phyloP scores from a whole-genome alignment of 2,888 invertebrate genomes.

The Drosophila melanosoma region DNA sequence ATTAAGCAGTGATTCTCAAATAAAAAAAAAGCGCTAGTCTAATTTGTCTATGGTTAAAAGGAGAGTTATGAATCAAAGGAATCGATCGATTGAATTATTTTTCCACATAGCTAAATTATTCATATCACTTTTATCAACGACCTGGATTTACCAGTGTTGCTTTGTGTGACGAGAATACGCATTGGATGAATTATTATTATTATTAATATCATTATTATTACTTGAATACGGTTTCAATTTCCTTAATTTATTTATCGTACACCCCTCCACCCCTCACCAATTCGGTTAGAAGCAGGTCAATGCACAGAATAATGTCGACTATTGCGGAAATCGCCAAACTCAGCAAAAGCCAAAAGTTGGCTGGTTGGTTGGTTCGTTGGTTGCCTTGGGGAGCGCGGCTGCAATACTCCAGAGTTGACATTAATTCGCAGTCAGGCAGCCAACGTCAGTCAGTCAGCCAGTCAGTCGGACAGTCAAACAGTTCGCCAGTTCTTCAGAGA shows the following conservation, averaged over 20 bases:
- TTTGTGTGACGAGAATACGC: slow-evolving; percentile 30
- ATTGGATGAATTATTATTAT: slow-evolving; percentile 61
- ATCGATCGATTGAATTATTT: slow-evolving; percentile 14
- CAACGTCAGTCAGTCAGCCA: slow-evolving; percentile 37
- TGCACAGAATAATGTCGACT: slow-evolving; percentile 24
- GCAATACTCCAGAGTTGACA: slow-evolving; percentile 43
- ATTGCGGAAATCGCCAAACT: slow-evolving; percentile 44
- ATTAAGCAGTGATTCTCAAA: slow-evolving; percentile 18
- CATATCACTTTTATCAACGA: slow-evolving; percentile 52
- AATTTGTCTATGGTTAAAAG: slow-evolving; percentile 18
- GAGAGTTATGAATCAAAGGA: slow-evolving; percentile 12
- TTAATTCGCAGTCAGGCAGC: slow-evolving; percentile 25
- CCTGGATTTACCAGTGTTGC: slow-evolving; percentile 28
- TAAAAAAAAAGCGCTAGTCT: background rate
- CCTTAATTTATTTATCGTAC: slow-evolving; percentile 27
- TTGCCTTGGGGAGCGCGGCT: slow-evolving; percentile 21
- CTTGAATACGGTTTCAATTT: slow-evolving; percentile 64
- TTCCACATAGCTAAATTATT: slow-evolving; percentile 34
- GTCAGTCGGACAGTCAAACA: slow-evolving; percentile 45
- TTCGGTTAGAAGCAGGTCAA: slow-evolving; percentile 26
- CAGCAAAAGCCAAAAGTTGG: slow-evolving; percentile 56
- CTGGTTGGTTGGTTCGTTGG: slow-evolving; percentile 8
- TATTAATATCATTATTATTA: slow-evolving; percentile 27
- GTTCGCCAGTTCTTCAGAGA: slow-evolving; percentile 65
- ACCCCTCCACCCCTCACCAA: background rate